phyloP scores from a whole-genome alignment of 30 jellyfish, hydroid and myxozoan genomes.

The Catostylus mosaicus region DNA sequence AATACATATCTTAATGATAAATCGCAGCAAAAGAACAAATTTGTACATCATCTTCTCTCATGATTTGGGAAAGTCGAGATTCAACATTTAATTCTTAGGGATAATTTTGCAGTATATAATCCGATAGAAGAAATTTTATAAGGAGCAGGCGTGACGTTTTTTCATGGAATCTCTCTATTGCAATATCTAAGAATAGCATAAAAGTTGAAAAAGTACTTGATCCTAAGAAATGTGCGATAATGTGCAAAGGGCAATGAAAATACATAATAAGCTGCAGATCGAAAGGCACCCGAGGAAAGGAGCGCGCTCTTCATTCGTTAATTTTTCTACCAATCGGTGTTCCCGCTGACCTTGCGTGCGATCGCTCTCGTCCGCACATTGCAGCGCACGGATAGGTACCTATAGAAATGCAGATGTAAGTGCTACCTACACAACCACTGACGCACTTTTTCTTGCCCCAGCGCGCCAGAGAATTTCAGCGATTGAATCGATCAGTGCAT shows the following conservation, averaged over 20 bases:
- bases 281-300: neutral
- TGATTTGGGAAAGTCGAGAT: too few relatives aligned
- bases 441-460: slow-evolving; percentile 37
- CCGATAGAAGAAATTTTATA: neutral
- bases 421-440: slow-evolving; percentile 46
- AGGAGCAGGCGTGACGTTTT: neutral
- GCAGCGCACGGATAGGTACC: neutral
- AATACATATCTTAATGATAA: neutral
- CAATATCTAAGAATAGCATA: too few relatives aligned
- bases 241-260: too few relatives aligned
- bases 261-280: too few relatives aligned
- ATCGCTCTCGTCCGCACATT: neutral
- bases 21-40: neutral
- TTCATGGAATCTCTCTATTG: neutral
- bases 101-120: too few relatives aligned
- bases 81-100: too few relatives aligned
- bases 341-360: neutral
- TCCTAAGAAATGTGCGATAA: too few relatives aligned
- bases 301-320: neutral
- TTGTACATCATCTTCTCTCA: too few relatives aligned
- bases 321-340: neutral
- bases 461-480: slow-evolving; percentile 81
- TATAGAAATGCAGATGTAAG: neutral
- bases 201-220: too few relatives aligned
- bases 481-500: slow-evolving; percentile 47